Evolutionary conservation across 35 echinoderm and acorn worm species (phyloP).

Genomic region (Diadema setosum): DNA sequence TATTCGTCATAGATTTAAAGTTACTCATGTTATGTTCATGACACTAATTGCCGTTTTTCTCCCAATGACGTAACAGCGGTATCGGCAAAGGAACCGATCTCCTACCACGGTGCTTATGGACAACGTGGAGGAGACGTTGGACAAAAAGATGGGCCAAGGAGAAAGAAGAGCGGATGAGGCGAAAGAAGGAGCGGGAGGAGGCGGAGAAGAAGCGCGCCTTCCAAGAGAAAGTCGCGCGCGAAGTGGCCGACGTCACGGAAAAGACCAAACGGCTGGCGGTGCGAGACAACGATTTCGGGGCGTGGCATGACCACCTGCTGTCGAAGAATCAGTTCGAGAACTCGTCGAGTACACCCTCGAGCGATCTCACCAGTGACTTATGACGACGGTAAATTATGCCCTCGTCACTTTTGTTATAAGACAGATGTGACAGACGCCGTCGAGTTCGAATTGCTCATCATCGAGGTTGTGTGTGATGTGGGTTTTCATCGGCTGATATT

Average conservation of each 20-base stretch:
- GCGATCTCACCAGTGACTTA: background rate
- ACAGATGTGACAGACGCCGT: no score
- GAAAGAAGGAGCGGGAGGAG: constrained; percentile 33
- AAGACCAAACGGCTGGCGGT: background rate
- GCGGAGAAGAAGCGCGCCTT: constrained; percentile 34
- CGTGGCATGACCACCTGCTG: background rate
- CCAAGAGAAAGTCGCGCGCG: constrained; percentile 18
- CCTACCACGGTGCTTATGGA: constrained; percentile 81
- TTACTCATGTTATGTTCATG: no score
- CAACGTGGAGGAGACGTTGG: constrained; percentile 73
- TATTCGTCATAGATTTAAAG: no score
- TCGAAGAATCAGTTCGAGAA: background rate
- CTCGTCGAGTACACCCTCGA: background rate
- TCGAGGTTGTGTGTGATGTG: no score
- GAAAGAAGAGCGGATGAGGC: constrained; percentile 21
- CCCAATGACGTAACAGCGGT: no score
- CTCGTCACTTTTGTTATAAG: no score
- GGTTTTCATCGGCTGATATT: no score
- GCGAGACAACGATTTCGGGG: background rate
- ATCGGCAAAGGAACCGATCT: constrained; percentile 60
- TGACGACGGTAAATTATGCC: background rate
- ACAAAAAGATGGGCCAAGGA: constrained; percentile 60
- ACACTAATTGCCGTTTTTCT: no score
- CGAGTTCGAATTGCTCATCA: no score
- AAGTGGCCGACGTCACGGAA: constrained; percentile 28